A percentile compares a stretch with the other conserved stretches of the same genome.
phyloP scores from a whole-genome alignment of 2,888 invertebrate genomes.

The Cataglyphis cursor region DNA sequence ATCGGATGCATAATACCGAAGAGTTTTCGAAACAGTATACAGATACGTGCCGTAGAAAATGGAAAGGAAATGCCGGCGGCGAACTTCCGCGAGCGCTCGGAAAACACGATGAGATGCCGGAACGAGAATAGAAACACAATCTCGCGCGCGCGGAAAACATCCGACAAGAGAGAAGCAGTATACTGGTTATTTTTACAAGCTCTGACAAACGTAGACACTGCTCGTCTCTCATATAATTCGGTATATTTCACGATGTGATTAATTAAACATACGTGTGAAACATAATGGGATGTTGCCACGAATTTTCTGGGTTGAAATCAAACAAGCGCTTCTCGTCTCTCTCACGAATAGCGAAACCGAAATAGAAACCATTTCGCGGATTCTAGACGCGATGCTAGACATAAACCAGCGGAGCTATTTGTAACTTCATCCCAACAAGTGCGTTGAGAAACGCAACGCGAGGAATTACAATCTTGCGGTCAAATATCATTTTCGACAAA shows the following conservation, averaged over 20 bases:
- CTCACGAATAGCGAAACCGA: constrained; percentile 6
- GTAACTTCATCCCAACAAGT: constrained; percentile 2
- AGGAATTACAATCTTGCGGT: neutral
- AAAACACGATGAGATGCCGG: constrained; percentile 55
- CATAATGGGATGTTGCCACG: neutral
- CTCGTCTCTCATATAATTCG: neutral
- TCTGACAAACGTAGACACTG: constrained; percentile 5
- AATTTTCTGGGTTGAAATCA: constrained; percentile 16
- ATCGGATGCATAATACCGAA: constrained; percentile 20
- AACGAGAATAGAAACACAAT: constrained; percentile 65
- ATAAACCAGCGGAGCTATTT: constrained; percentile 12
- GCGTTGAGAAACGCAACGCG: neutral
- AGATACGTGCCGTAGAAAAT: constrained; percentile 29
- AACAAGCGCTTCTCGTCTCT: constrained; percentile 14
- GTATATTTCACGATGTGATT: neutral
- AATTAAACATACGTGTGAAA: constrained; percentile 11
- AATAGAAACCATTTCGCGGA: constrained; percentile 23
- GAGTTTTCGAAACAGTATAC: constrained; percentile 12
- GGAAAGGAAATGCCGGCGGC: constrained; percentile 25
- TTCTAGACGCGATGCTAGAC: constrained; percentile 16
- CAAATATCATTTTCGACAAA: neutral
- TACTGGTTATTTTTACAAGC: constrained; percentile 14
- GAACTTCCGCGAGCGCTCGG: constrained; percentile 40
- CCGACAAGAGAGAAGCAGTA: neutral
- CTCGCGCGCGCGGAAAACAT: constrained; percentile 36